These are phyloP conservation scores for Eublepharis macularius DNA, from an alignment of 2,113 vertebrate genomes.

Conservation along the genomic window DNA sequence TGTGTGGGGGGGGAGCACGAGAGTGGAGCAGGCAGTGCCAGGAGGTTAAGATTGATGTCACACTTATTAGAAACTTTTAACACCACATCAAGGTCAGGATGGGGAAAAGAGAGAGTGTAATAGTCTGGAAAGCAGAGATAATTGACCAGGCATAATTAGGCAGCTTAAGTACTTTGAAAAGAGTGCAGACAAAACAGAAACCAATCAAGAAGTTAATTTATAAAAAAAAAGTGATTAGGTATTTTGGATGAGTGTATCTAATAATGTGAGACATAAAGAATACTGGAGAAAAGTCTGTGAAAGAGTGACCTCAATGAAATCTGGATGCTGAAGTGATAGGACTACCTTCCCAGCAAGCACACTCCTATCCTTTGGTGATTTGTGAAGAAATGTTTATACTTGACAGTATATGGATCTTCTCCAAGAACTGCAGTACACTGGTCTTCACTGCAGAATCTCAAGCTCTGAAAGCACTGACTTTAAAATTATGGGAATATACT, in stretches of 20 bases:
- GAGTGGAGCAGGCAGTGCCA: neutral
- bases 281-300: neutral
- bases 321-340: neutral
- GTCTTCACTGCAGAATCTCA: neutral
- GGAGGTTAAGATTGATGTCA: slow-evolving; percentile 17
- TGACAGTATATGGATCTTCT: too few relatives aligned
- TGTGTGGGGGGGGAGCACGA: neutral
- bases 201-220: neutral
- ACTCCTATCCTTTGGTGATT: neutral
- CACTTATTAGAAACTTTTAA: slow-evolving; percentile 25
- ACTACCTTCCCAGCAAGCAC: neutral
- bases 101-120: neutral
- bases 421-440: neutral
- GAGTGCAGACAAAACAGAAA: slow-evolving; percentile 32
- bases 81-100: slow-evolving; percentile 23
- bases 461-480: neutral
- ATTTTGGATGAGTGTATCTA: neutral
- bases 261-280: neutral
- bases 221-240: neutral
- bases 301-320: neutral
- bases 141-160: slow-evolving; percentile 19
- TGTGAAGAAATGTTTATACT: neutral
- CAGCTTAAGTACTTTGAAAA: slow-evolving; percentile 8
- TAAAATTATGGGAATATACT: neutral
- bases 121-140: slow-evolving; percentile 21